Evolutionary conservation across 2,113 vertebrate species (phyloP).

Genomic region (Oceanodroma tethys): DNA sequence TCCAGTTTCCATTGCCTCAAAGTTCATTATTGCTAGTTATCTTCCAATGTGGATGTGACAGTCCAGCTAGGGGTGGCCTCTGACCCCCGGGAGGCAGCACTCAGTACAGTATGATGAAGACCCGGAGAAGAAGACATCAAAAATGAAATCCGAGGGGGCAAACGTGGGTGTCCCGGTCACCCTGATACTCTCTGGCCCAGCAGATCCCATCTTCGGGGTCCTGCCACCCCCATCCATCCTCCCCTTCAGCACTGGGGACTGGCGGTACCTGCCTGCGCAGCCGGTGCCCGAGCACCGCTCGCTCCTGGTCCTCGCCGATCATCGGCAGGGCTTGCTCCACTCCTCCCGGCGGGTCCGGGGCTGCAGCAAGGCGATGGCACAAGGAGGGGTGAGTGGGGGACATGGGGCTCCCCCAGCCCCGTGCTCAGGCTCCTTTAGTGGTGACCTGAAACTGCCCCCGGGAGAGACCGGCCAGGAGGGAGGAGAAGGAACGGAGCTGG

Average conservation of each 20-base stretch:
- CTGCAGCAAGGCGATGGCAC: fast-evolving
- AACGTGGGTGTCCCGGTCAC: neutral
- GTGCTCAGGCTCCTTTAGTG: neutral
- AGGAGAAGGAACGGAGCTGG: fast-evolving
- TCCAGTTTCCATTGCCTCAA: neutral
- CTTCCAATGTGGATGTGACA: neutral
- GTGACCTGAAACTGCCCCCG: neutral
- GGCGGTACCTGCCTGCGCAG: neutral
- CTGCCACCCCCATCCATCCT: neutral
- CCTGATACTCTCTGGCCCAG: neutral
- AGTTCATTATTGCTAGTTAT: constrained; percentile 72
- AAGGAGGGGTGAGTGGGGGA: fast-evolving
- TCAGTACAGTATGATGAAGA: neutral
- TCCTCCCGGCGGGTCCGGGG: fast-evolving
- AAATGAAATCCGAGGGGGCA: neutral
- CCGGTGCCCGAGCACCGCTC: fast-evolving
- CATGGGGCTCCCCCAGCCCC: fast-evolving
- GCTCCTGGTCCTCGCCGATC: neutral
- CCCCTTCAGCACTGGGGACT: fast-evolving
- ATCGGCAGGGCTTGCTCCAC: neutral
- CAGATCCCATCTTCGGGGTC: neutral
- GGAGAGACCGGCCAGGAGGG: neutral
- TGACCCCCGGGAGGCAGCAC: neutral
- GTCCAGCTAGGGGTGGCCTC: fast-evolving
- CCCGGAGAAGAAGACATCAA: neutral